Evolutionary conservation across 2,113 vertebrate species (phyloP).

Genomic region (Galeopterus variegatus): DNA sequence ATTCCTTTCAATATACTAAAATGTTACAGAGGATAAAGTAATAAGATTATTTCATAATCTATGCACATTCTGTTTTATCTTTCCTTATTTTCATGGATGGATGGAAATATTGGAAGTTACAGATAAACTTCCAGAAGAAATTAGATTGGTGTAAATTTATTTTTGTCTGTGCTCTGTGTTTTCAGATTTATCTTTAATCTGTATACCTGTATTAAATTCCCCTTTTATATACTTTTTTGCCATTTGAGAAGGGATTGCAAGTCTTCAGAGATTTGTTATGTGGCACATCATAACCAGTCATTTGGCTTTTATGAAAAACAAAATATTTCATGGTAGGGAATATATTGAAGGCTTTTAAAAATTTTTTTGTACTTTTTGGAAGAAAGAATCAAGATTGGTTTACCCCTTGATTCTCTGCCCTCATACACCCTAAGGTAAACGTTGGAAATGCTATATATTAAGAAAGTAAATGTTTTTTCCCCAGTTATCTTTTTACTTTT

Average conservation of each 20-base stretch:
- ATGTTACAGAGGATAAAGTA: slow-evolving; percentile 49
- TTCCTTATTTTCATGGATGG: neutral
- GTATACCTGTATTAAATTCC: slow-evolving; percentile 22
- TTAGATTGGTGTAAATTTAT: neutral
- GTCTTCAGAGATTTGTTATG: slow-evolving; percentile 43
- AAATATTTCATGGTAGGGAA: slow-evolving; percentile 55
- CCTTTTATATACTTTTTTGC: neutral
- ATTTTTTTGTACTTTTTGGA: neutral
- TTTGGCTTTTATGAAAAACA: slow-evolving; percentile 49
- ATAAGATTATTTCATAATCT: slow-evolving; percentile 53
- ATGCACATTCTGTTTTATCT: neutral
- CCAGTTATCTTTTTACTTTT: neutral
- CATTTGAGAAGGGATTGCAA: slow-evolving; percentile 33
- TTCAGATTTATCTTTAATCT: slow-evolving; percentile 55
- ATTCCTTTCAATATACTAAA: slow-evolving; percentile 60
- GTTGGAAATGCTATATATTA: neutral
- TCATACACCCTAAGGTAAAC: neutral
- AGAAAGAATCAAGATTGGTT: slow-evolving; percentile 58
- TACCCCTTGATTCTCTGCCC: neutral
- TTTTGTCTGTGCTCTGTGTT: neutral
- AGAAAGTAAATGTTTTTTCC: slow-evolving; percentile 47
- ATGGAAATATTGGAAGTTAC: slow-evolving; percentile 43
- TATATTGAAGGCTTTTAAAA: neutral
- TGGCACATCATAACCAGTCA: neutral
- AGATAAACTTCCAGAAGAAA: slow-evolving; percentile 43